phyloP scores from a whole-genome alignment of 2,888 invertebrate genomes.

The Sussaba pulchella region DNA sequence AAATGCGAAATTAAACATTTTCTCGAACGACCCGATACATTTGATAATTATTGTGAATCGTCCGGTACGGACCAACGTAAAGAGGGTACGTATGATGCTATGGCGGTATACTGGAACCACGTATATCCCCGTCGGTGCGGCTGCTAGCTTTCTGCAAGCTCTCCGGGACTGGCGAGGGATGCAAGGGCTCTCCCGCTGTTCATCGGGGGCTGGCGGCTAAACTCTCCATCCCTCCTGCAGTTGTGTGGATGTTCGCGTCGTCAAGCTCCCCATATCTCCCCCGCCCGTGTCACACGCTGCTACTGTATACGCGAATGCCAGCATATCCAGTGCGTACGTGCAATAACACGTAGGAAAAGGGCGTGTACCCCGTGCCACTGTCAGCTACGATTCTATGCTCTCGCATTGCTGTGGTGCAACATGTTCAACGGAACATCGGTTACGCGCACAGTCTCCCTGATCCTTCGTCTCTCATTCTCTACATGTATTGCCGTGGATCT shows the following conservation, averaged over 20 bases:
- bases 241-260: constrained; percentile 30
- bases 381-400: constrained; percentile 4
- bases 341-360: constrained; percentile 48
- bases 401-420: background rate
- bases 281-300: constrained; percentile 33
- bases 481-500: no score
- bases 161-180: constrained; percentile 34
- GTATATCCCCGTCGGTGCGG: background rate
- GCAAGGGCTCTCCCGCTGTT: constrained; percentile 17
- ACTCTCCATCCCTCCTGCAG: background rate
- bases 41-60: background rate
- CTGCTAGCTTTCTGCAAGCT: constrained; percentile 37
- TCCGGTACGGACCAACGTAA: background rate
- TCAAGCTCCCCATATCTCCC: constrained; percentile 14
- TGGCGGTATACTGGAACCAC: background rate
- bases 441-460: background rate
- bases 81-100: background rate
- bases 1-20: background rate
- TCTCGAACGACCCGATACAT: background rate
- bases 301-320: constrained; percentile 27
- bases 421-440: background rate
- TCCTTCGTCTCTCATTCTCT: background rate
- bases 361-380: constrained; percentile 39
- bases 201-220: constrained; percentile 31
- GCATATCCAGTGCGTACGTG: constrained; percentile 44